phyloP scores from a whole-genome alignment of 2,888 invertebrate genomes.

The Acleris emargana region DNA sequence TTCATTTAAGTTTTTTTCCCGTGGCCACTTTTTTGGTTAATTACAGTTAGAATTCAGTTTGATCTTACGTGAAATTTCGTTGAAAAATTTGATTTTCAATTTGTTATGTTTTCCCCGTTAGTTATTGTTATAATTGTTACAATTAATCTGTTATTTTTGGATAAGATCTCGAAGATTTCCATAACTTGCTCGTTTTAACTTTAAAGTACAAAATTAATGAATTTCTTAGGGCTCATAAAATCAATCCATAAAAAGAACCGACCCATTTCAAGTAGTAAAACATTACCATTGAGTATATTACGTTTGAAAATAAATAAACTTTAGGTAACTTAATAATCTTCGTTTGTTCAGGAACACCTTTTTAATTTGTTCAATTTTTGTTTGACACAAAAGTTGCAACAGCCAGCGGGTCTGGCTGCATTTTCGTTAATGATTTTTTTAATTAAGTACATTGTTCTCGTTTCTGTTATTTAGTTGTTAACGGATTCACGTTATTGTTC shows the following conservation, averaged over 20 bases:
- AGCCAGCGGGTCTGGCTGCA: constrained; percentile 27
- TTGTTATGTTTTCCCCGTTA: background rate
- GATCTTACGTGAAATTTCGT: background rate
- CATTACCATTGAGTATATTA: constrained; percentile 10
- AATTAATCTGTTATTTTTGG: background rate
- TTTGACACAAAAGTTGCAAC: constrained; percentile 20
- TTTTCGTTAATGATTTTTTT: constrained; percentile 3
- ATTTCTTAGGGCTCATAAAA: background rate
- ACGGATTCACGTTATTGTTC: constrained; percentile 40
- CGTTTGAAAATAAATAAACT: constrained; percentile 12
- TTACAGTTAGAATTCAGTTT: background rate
- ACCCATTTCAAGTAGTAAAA: constrained; percentile 5
- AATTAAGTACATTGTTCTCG: constrained; percentile 1
- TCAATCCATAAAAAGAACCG: constrained; percentile 2
- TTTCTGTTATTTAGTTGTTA: constrained; percentile 22
- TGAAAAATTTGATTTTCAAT: background rate
- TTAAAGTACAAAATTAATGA: too few species aligned
- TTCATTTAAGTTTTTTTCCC: constrained; percentile 16
- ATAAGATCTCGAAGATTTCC: too few species aligned
- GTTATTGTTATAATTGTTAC: background rate
- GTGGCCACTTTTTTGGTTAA: background rate
- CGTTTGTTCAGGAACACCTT: constrained; percentile 52
- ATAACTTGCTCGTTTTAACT: too few species aligned
- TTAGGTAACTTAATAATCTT: constrained; percentile 42
- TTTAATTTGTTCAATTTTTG: constrained; percentile 40